Evolutionary conservation across 2,113 vertebrate genomes (phyloP).

Genomic region (Glareola pratincola): DNA sequence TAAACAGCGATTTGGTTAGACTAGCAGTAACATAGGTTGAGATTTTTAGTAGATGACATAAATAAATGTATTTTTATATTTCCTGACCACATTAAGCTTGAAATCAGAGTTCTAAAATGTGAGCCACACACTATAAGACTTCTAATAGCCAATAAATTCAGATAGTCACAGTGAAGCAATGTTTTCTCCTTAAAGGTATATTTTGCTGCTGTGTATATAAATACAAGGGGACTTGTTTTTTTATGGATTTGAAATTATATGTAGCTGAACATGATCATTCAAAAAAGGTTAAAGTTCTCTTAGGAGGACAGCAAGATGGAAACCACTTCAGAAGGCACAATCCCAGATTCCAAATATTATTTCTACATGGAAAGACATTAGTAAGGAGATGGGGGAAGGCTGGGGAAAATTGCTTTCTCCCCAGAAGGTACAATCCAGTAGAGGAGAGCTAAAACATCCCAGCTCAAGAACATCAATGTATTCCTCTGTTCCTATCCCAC

Average conservation of each 20-base stretch:
- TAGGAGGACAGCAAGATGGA: slow-evolving; percentile 43
- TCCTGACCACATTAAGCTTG: slow-evolving; percentile 65
- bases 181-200: slow-evolving; percentile 51
- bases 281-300: slow-evolving; percentile 16
- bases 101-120: slow-evolving; percentile 56
- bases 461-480: neutral
- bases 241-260: slow-evolving; percentile 31
- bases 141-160: slow-evolving; percentile 62
- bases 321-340: slow-evolving; percentile 49
- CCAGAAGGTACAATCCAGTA: neutral
- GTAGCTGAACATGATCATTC: slow-evolving; percentile 48
- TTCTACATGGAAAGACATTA: neutral
- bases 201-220: slow-evolving; percentile 31
- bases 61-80: slow-evolving; percentile 67
- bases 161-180: slow-evolving; percentile 59
- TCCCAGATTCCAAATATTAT: slow-evolving; percentile 22
- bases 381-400: neutral
- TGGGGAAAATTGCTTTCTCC: neutral
- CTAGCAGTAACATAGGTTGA: slow-evolving; percentile 26
- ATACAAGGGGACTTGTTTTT: slow-evolving; percentile 3
- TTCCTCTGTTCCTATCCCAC: neutral
- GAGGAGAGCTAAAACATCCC: neutral
- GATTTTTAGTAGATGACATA: slow-evolving; percentile 74
- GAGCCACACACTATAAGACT: slow-evolving; percentile 35
- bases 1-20: slow-evolving; percentile 49